Percentiles rank a stretch among this genome's conserved stretches.
Conservation (phyloP, 2,888 invertebrate species). For the Oscheius sp. region DNA sequence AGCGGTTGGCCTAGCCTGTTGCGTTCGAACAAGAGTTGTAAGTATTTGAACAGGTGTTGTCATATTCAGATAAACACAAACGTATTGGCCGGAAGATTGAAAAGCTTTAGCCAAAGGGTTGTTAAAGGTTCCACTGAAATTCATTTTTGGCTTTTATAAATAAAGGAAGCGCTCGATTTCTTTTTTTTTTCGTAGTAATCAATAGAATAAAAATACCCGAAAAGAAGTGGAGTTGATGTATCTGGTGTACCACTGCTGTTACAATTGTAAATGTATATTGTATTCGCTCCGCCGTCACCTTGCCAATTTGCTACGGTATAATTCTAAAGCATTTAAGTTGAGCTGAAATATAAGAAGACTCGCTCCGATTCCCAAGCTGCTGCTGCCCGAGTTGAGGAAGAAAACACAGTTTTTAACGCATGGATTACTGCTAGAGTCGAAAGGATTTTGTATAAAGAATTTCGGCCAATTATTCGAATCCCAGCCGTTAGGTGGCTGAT, state of each 20-base stretch:
- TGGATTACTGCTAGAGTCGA: neutral
- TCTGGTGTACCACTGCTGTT: neutral
- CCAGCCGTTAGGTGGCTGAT: neutral
- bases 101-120: neutral
- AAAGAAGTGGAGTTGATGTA: neutral
- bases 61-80: neutral
- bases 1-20: neutral
- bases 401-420: neutral
- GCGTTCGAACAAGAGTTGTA: neutral
- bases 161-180: too few species aligned
- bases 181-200: neutral
- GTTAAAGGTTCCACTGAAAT: neutral
- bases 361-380: neutral
- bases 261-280: neutral
- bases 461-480: neutral
- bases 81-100: neutral
- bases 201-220: neutral
- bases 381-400: neutral
- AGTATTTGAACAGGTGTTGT: neutral
- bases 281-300: neutral
- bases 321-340: too few species aligned
- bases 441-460: slow-evolving; percentile 7
- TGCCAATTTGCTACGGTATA: neutral
- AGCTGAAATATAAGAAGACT: too few species aligned
- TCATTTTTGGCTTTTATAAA: too few species aligned